Evolutionary conservation across 2,797 vertebrate species (phyloP), one percentile per base, ranked within the genome.

Genomic region (Lerista edwardsae): DNA sequence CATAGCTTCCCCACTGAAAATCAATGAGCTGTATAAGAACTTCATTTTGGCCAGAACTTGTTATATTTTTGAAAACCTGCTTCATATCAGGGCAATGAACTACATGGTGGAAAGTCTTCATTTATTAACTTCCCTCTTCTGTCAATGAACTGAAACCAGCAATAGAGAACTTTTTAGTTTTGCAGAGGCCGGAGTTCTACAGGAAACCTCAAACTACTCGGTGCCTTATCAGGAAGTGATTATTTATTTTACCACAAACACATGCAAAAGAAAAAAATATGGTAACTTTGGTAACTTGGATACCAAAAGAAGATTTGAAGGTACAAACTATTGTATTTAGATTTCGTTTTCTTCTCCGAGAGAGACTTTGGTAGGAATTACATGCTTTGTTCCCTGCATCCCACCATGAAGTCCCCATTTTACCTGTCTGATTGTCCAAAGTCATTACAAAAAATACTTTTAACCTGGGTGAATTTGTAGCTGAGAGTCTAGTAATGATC

Each of bases 181-280:
- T 73, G 75, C 72, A 47, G 61, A 44, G 68, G 41, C 34, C 17
- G 29, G n/a, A 65, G 61, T 12, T n/a, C 44, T 57, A n/a, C 47
- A 84, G 74, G 82, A 84, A 84, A 84, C 82, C 82, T 61, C 64
- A 77, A 84, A 77, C 82, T 64, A 77, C 64, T 7, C 14, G 2
- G 36, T 34, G 36, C 44, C 74, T 77, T 84, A 77, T 68, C 51
- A 68, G 64, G 74, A 83, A 83, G 21, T 44, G 34, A 55, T 75
- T 11, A 75, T 75, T 75, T 68, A 76, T 76, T 69, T 44, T 59
- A 51, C 74, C 39, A 44, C 64, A 77, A 41, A 36, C 29, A 77
- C 23, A 57, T 69, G 19, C 10, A 8, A 76, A 65, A 68, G 34
- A 76, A 83, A 68, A n/a, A 36, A 23, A 65, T 23, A 51, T 55